Evolutionary conservation across 2,113 vertebrate genomes (phyloP), one percentile per base, ranked within the genome.

Genomic region (Chloebia gouldiae): DNA sequence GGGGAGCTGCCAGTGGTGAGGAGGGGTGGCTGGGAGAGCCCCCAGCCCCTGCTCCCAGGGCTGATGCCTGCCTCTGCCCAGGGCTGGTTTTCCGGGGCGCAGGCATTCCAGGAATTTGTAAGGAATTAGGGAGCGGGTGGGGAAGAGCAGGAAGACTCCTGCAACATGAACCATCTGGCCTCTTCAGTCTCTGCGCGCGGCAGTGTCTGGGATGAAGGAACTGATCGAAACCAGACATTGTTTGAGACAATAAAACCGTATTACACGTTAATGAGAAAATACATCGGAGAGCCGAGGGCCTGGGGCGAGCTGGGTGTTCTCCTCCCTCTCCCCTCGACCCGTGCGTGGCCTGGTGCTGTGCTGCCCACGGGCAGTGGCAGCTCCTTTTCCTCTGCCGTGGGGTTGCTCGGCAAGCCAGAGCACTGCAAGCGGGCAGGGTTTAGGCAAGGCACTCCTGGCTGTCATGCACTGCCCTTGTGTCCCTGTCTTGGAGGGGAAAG

Each of bases 141-240:
- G 81, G 81, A 94, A 91, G 97, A 95, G 93, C 86, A 50, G 84
- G 87, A 95, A 96, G 90, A 84, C 95, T 97, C 94, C 94, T 97
- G 96, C 97, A 98, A 98, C 98, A 97, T 30, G 85, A 98, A 98
- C 97, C 98, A 98, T 98, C 98, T 98, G 98, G 95, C 92, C 93
- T 86, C 76, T 88, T 79, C 4, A 17, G 91, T 95, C 95, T 97
- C 93, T 89, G 65, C 1, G 57, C 54, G 8, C 77, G 5, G 88
- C 95, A 80, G 93, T 68, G 96, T 97, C 97, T 97, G 95, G 95
- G 96, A 93, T 92, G 37, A 97, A 96, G 93, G 94, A 95, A 89
- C 94, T 98, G 98, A 98, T 98, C 84, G 72, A 97, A 98, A 97
- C 79, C 98, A 98, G 98, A 97, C 97, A 86, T 95, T 90, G 93